Conservation (phyloP, 2,113 vertebrate species). For the Melanostigma gelatinosum region DNA sequence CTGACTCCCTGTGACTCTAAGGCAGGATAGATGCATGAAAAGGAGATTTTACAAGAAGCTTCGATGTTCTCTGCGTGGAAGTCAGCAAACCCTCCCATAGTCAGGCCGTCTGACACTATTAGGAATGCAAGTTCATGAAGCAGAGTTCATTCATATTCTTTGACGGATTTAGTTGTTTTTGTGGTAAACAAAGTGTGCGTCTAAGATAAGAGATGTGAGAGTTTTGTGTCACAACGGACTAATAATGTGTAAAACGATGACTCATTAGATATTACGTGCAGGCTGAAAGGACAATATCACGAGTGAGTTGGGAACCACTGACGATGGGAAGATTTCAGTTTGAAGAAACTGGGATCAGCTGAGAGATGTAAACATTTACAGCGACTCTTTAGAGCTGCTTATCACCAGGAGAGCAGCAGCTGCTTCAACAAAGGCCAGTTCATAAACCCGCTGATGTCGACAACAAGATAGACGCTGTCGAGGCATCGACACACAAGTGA, state of each 20-base stretch:
- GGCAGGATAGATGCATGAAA: neutral
- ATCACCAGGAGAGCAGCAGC: constrained; percentile 16
- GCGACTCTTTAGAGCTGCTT: constrained; percentile 6
- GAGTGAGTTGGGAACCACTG: neutral
- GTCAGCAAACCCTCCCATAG: neutral
- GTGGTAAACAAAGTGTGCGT: neutral
- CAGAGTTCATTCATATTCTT: neutral
- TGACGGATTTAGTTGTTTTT: neutral
- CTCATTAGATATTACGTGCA: neutral
- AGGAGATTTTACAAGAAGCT: neutral
- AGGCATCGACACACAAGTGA: neutral
- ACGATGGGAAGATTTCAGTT: neutral
- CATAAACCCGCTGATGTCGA: constrained; percentile 24
- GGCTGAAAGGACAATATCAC: neutral
- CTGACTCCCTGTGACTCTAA: neutral
- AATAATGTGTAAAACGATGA: neutral
- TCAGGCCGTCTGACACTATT: neutral
- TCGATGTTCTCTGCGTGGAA: neutral
- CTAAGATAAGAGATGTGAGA: neutral
- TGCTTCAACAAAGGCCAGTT: constrained; percentile 25
- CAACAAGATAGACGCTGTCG: neutral
- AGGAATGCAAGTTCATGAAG: neutral
- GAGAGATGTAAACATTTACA: neutral
- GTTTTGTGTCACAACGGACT: too few relatives aligned
- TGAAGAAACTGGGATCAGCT: constrained; percentile 9